A percentile compares a stretch with the other conserved stretches of the same genome.
Conservation (phyloP, 2,113 vertebrate species). For the Ursus arctos region DNA sequence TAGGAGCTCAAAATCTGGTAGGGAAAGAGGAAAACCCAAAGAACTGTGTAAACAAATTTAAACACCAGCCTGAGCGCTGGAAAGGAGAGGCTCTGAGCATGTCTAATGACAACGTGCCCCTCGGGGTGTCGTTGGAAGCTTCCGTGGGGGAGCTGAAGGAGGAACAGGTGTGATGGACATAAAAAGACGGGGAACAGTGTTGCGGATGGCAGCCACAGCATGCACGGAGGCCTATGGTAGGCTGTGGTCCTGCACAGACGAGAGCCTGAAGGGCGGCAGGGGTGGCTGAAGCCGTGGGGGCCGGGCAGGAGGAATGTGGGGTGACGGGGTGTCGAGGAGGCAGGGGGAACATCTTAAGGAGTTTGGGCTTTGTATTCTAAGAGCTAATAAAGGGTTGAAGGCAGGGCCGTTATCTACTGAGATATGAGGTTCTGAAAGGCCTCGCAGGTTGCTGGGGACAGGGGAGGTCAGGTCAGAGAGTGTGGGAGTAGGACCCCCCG, state of each 20-base stretch:
- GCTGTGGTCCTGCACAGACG: background rate
- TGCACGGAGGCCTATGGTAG: background rate
- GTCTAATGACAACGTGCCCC: fast-evolving
- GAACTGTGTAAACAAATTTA: fast-evolving
- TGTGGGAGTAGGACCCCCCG: fast-evolving
- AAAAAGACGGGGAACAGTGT: fast-evolving
- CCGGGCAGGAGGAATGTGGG: fast-evolving
- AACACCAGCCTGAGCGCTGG: background rate
- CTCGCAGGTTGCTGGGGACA: fast-evolving
- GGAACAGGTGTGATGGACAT: fast-evolving
- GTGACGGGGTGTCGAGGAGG: background rate
- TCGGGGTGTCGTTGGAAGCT: fast-evolving
- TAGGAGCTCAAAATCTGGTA: background rate
- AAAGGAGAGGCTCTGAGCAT: fast-evolving
- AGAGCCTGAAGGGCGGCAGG: background rate
- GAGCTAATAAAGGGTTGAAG: background rate
- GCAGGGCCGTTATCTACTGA: background rate
- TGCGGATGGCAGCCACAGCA: fast-evolving
- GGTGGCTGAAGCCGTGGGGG: background rate
- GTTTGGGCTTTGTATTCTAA: background rate
- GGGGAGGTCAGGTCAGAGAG: fast-evolving
- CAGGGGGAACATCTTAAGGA: too few species aligned
- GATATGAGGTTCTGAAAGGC: background rate
- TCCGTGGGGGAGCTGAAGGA: background rate
- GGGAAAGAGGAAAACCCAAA: too few species aligned